Evolutionary conservation across 2,113 vertebrate species (phyloP), one percentile per base, ranked within the genome.

Genomic region (Oxyruncus cristatus): DNA sequence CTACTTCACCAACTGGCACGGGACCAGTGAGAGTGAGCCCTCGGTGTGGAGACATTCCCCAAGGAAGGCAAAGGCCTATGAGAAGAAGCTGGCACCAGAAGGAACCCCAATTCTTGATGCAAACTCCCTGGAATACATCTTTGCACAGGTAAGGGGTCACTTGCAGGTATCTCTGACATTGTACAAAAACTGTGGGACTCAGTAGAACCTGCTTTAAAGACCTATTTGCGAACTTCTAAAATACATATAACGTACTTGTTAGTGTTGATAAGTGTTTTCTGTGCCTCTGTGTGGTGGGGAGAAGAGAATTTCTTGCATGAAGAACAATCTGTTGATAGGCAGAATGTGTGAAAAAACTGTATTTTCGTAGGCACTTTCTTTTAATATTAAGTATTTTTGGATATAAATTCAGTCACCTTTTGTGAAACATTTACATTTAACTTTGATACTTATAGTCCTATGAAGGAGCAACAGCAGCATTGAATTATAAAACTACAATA

Each of bases 1-100:
- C 89, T 99, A 99, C 96, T 99, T 99, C 92, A 98, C 98, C 89
- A 99, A 99, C 96, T 99, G 99, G 99, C 99, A 99, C 7, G 99
- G 99, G 19, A 99, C 99, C 42, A 99, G 98, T 17, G 99, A 99
- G 89, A 98, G 92, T 0, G 99, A 99, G 74, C 98, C 98, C 81
- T 98, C 98, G 1, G 99, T 99, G 72, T 99, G 99, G 99, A 98
- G 99, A 32, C 98, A 99, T 96, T 99, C 98, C 52, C 98, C 99
- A 22, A 98, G 98, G 96, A 99, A 98, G 95, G 98, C 99, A 70
- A 99, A 97, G 95, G 98, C 97, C 39, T 97, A 97, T 0, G 98
- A 98, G 89, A 97, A 98, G 66, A 98, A 98, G 89, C 98, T 97
- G 87, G 93, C 56, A 2, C 98, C 98, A 2, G 99, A 99, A 67